Percentiles rank a stretch among this genome's conserved stretches.
Conservation (phyloP, 2,797 vertebrate species). For the Manis pentadactyla region DNA sequence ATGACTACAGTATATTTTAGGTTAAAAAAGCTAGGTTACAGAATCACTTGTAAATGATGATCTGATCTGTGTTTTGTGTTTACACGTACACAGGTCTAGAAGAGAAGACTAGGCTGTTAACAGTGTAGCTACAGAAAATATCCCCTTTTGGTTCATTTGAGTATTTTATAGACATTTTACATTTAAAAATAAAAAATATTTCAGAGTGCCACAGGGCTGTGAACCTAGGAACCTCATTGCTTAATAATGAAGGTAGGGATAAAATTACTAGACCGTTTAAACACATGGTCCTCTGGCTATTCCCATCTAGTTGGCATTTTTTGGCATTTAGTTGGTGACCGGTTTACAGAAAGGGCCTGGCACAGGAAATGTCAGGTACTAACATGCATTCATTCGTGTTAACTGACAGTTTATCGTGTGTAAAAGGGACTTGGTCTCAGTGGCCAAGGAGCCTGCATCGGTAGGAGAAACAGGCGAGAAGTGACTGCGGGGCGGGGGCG, state of each 20-base stretch:
- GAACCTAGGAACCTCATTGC: neutral
- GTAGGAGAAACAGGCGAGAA: neutral
- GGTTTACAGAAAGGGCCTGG: neutral
- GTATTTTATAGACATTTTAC: slow-evolving; percentile 40
- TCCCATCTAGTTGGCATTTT: neutral
- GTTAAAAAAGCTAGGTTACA: neutral
- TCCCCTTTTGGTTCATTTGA: neutral
- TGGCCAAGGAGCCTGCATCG: neutral
- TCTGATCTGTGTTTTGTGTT: slow-evolving; percentile 54
- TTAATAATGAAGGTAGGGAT: neutral
- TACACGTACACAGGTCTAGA: slow-evolving; percentile 10
- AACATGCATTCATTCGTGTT: neutral
- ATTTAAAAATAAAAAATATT: slow-evolving; percentile 21
- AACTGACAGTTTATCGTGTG: neutral
- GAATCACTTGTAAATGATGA: neutral
- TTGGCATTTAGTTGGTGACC: neutral
- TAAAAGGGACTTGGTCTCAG: neutral
- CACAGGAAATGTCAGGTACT: neutral
- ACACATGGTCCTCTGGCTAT: neutral
- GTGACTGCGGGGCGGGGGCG: neutral
- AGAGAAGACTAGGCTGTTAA: neutral
- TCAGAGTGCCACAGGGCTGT: neutral
- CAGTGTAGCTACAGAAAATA: neutral
- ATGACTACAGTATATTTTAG: neutral
- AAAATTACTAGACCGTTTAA: neutral